Evolutionary conservation across 2,888 invertebrate species (phyloP).

Genomic region (Leucoptera coffeella): DNA sequence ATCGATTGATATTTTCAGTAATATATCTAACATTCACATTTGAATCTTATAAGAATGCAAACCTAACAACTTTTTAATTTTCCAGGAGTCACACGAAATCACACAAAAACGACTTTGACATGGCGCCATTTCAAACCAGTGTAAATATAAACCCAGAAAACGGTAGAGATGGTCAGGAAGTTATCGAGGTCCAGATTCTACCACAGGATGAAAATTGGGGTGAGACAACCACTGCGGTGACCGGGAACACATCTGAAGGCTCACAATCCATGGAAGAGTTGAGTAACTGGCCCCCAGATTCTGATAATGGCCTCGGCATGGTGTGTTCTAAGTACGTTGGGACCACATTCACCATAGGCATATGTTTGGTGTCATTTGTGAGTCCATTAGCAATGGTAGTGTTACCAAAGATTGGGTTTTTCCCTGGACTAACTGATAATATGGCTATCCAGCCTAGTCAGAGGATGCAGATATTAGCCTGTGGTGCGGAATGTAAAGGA

Average conservation of each 20-base stretch:
- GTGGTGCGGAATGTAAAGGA: slow-evolving; percentile 92
- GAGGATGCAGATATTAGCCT: slow-evolving; percentile 67
- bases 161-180: slow-evolving; percentile 75
- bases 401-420: slow-evolving; percentile 84
- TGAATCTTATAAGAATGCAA: no score
- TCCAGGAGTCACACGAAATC: slow-evolving; percentile 61
- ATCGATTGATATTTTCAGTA: no score
- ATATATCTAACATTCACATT: slow-evolving; percentile 4
- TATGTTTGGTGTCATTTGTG: slow-evolving; percentile 78
- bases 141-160: slow-evolving; percentile 76
- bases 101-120: slow-evolving; percentile 56
- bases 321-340: slow-evolving; percentile 80
- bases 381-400: slow-evolving; percentile 95
- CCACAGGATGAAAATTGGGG: slow-evolving; percentile 98
- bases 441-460: slow-evolving; percentile 63
- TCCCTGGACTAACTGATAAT: slow-evolving; percentile 65
- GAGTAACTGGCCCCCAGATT: slow-evolving; percentile 75
- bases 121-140: slow-evolving; percentile 85
- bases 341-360: slow-evolving; percentile 68
- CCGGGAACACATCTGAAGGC: slow-evolving; percentile 93
- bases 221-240: slow-evolving; percentile 96
- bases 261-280: slow-evolving; percentile 91
- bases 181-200: slow-evolving; percentile 92
- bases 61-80: slow-evolving; percentile 6
- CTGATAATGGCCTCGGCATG: slow-evolving; percentile 63